Evolutionary conservation across 2,888 invertebrate genomes (phyloP), one percentile per base, ranked within the genome.

Genomic region (Halocaridina rubra): DNA sequence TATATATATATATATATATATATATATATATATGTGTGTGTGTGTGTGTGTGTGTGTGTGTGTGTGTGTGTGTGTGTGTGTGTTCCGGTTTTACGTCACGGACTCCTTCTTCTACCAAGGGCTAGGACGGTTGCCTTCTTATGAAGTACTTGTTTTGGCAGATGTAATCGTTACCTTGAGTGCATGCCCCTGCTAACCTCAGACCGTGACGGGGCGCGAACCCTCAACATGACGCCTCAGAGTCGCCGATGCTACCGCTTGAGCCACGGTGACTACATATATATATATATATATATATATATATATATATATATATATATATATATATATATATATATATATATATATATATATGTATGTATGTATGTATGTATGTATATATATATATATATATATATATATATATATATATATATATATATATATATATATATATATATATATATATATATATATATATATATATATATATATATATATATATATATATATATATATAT

Each of bases 301-400:
- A 64, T 64, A 64, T 64, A 64, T 64, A 64, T 64, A 64, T 64
- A 64, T 19, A 64, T 64, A 5, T 64, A 5, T 64, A 64, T 64
- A 64, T 64, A 64, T 64, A 64, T 5, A 64, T 7, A 64, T 64
- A 7, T 67, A 67, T 67, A 67, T 8, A 0, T 27, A 67, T 67
- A 67, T 67, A 67, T 67, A 67, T 67, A 67, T 27, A 22, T 67
- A 67, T 67, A 67, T 1, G 27, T 22, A 67, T 22, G 27, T 22
- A 67, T 67, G 27, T 67, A 19, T 19, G 7, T 19, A 67, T 22
- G 27, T 67, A 7, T 22, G 16, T 27, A 27, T 67, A 67, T 67
- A 27, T 67, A 67, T 27, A 67, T 67, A 27, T 67, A 22, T 67
- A 67, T 27, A 67, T 67, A 1, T 67, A 67, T 67, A 67, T 27